These are phyloP conservation scores for Entomyzon cyanotis DNA, from an alignment of 2,113 vertebrate genomes.

Conservation along the genomic window DNA sequence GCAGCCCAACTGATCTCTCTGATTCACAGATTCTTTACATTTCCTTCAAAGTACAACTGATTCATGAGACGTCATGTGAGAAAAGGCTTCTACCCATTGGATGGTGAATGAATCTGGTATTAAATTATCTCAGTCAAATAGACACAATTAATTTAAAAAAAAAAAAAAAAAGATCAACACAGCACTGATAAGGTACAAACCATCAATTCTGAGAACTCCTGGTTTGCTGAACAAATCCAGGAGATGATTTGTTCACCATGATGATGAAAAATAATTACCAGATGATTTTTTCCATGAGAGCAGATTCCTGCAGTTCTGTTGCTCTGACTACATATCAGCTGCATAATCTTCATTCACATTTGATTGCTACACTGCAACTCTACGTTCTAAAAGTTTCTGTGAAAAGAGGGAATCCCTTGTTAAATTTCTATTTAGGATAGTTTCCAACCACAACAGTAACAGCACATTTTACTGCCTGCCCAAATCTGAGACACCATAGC, in stretches of 20 bases:
- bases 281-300: neutral
- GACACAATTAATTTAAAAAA: neutral
- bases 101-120: neutral
- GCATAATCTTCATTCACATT: neutral
- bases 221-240: neutral
- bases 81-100: neutral
- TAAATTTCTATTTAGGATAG: neutral
- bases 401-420: neutral
- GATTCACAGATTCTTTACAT: neutral
- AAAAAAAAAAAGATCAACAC: neutral
- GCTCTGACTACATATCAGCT: neutral
- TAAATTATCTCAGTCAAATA: neutral
- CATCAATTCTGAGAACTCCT: neutral
- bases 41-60: neutral
- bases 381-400: neutral
- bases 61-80: neutral
- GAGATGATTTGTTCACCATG: neutral
- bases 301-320: neutral
- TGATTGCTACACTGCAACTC: neutral
- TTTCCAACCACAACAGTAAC: neutral
- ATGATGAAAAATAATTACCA: neutral
- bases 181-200: neutral
- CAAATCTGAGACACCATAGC: neutral
- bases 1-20: neutral
- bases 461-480: neutral